These are phyloP conservation scores for Hesperophylax magnus DNA, from an alignment of 1,140 invertebrate genomes.

Conservation along the genomic window DNA sequence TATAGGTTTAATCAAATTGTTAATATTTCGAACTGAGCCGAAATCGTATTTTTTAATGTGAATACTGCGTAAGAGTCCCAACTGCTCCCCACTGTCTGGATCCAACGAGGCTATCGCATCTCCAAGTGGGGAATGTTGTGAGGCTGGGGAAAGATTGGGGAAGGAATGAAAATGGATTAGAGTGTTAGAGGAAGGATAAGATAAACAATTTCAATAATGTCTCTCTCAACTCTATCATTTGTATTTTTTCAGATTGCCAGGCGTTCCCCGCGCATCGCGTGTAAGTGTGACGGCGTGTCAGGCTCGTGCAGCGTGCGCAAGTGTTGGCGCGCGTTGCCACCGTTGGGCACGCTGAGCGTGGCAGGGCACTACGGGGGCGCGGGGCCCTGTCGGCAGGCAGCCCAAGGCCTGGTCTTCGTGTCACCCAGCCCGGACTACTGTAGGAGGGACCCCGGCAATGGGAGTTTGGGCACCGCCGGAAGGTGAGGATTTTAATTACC, in stretches of 20 bases:
- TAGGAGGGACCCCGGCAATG: conserved; percentile 81
- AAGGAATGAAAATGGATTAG: too few relatives aligned
- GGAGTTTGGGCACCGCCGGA: conserved; percentile 83
- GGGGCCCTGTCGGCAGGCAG: conserved; percentile 55
- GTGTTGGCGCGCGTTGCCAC: conserved; percentile 87
- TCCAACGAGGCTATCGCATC: too few relatives aligned
- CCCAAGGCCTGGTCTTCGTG: conserved; percentile 77
- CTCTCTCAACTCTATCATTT: too few relatives aligned
- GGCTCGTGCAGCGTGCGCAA: conserved; percentile 89
- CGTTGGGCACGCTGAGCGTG: conserved; percentile 82
- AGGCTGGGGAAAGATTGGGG: too few relatives aligned
- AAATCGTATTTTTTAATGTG: too few relatives aligned
- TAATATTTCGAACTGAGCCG: too few relatives aligned
- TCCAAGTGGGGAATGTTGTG: too few relatives aligned
- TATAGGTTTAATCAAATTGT: too few relatives aligned
- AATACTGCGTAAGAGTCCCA: too few relatives aligned
- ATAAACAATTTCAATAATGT: too few relatives aligned
- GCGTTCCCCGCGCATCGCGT: conserved; percentile 82
- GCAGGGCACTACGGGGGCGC: conserved; percentile 23
- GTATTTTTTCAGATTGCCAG: conserved; percentile 75
- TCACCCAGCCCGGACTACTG: conserved; percentile 95
- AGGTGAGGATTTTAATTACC: conserved; percentile 65
- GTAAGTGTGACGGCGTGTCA: conserved; percentile 94
- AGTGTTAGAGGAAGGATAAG: too few relatives aligned
- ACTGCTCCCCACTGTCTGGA: too few relatives aligned